Evolutionary conservation across 1,140 invertebrate species (phyloP).

Genomic region (Solenopsis fugax): DNA sequence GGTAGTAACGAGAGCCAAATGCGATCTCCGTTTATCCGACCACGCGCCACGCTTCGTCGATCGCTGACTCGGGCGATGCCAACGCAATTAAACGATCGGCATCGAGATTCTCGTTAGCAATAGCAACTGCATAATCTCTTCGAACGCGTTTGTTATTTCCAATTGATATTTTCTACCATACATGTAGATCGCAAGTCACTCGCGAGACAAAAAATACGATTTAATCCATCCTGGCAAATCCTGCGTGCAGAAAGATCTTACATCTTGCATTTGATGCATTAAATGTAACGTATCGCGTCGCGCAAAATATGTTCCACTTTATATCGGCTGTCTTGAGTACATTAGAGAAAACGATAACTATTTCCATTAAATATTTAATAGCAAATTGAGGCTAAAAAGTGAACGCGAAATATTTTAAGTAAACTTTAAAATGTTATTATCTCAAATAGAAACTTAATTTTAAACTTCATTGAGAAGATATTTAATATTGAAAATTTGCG

Average conservation of each 20-base stretch:
- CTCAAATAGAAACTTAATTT: not conserved
- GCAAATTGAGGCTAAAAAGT: not conserved
- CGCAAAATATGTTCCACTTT: not conserved
- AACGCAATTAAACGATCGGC: constrained; percentile 43
- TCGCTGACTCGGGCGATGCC: constrained; percentile 35
- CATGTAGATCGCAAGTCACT: too few species aligned
- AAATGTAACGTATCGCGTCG: not conserved
- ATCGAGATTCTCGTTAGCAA: constrained; percentile 29
- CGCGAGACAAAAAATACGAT: not conserved
- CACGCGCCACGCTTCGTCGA: constrained; percentile 52
- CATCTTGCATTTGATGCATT: not conserved
- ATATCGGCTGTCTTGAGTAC: not conserved
- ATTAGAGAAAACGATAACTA: not conserved
- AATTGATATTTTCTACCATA: constrained; percentile 6
- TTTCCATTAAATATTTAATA: not conserved
- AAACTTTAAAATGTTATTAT: not conserved
- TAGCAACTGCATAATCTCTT: constrained; percentile 25
- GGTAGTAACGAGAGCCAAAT: constrained; percentile 63
- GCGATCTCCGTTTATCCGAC: constrained; percentile 63
- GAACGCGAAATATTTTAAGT: not conserved
- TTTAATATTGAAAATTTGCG: not conserved
- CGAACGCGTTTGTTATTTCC: not conserved
- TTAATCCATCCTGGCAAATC: not conserved
- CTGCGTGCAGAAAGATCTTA: not conserved
- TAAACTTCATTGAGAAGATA: not conserved